These are phyloP conservation scores for Frankliniella fusca DNA, from an alignment of 2,888 invertebrate genomes.

Conservation along the genomic window DNA sequence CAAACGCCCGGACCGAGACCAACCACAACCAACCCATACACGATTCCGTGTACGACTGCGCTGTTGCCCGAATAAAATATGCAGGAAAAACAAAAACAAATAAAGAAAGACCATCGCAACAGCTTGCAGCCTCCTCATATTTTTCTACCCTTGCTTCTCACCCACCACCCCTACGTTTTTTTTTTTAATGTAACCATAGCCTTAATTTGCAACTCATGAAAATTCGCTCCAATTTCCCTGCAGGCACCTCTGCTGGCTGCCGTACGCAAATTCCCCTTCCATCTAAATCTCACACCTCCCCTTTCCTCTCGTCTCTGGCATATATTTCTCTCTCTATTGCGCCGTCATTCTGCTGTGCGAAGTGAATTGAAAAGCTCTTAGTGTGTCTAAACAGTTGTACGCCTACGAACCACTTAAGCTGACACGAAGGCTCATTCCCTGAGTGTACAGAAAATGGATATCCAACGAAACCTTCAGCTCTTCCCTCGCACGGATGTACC, in stretches of 20 bases:
- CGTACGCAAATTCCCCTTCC: neutral
- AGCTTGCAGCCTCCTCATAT: neutral
- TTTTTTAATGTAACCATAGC: neutral
- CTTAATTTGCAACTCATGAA: slow-evolving; percentile 20
- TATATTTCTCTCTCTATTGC: neutral
- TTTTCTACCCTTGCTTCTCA: no score
- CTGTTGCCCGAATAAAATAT: neutral
- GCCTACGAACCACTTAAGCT: no score
- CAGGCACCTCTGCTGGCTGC: neutral
- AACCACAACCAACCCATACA: neutral
- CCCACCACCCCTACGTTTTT: no score
- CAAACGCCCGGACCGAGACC: neutral
- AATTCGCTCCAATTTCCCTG: neutral
- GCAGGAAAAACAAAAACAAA: neutral
- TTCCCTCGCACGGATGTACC: no score
- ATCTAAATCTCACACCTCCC: no score
- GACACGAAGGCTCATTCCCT: no score
- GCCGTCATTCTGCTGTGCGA: no score
- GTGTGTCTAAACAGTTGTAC: no score
- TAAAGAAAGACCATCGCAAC: neutral
- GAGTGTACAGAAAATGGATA: no score
- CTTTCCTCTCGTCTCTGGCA: neutral
- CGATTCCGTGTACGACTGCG: no score
- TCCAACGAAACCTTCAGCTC: no score
- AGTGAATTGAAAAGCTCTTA: no score